These are phyloP conservation scores for Tetramorium alpestre DNA, from an alignment of 1,140 invertebrate species.

Conservation along the genomic window DNA sequence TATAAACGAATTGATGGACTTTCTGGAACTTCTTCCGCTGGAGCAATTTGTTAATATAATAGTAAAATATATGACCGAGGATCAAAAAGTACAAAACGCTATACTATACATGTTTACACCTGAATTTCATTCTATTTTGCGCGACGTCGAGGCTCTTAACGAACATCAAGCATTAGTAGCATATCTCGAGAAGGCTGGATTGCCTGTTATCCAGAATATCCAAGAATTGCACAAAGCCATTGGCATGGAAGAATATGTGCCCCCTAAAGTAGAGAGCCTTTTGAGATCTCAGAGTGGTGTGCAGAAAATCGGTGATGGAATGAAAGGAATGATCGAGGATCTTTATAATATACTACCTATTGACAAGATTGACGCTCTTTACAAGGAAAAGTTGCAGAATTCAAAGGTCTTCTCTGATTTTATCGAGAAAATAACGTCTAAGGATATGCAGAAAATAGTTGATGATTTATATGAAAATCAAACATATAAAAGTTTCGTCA, in stretches of 20 bases:
- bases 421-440: constrained; percentile 55
- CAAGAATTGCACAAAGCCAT: constrained; percentile 34
- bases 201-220: constrained; percentile 29
- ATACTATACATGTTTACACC: constrained; percentile 30
- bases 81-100: constrained; percentile 65
- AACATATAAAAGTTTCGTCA: constrained; percentile 22
- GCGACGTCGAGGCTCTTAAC: constrained; percentile 46
- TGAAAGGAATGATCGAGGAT: constrained; percentile 68
- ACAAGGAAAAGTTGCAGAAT: constrained; percentile 70
- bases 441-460: constrained; percentile 63
- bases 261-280: constrained; percentile 3
- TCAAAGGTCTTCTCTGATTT: constrained; percentile 67
- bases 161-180: constrained; percentile 52
- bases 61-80: constrained; percentile 26
- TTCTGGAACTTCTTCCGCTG: constrained; percentile 50
- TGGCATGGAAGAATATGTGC: not conserved
- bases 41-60: constrained; percentile 39
- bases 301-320: constrained; percentile 49
- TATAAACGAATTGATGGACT: constrained; percentile 60
- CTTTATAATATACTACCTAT: constrained; percentile 69
- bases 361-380: constrained; percentile 70
- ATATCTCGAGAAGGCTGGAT: constrained; percentile 64
- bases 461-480: constrained; percentile 6
- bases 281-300: not conserved
- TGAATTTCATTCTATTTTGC: constrained; percentile 63